Conservation (phyloP, 2,888 invertebrate species). For the Ichneumoninae sp. region DNA sequence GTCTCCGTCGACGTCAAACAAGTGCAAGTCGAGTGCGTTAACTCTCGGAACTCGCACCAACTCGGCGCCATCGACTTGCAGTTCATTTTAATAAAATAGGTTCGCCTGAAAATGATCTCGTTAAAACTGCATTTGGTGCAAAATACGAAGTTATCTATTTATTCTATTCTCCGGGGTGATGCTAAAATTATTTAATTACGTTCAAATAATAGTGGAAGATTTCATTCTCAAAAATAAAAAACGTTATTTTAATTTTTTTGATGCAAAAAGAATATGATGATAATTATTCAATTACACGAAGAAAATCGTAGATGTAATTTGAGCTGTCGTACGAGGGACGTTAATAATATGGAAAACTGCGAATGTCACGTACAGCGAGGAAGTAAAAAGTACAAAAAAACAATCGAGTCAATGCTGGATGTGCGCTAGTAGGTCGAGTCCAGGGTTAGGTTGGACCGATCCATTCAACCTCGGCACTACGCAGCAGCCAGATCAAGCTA, state of each 20-base stretch:
- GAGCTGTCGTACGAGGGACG: neutral
- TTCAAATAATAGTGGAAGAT: neutral
- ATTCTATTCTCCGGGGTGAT: neutral
- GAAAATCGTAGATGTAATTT: neutral
- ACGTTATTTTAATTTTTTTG: neutral
- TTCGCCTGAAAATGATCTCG: neutral
- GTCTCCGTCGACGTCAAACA: slow-evolving; percentile 12
- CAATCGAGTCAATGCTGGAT: slow-evolving; percentile 12
- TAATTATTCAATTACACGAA: neutral
- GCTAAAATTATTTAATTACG: neutral
- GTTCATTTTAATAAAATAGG: neutral
- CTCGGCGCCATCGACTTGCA: slow-evolving; percentile 26
- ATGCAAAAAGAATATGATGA: neutral
- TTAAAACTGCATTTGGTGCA: neutral
- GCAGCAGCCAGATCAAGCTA: slow-evolving; percentile 18
- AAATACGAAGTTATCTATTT: neutral
- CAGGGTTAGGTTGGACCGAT: slow-evolving; percentile 55
- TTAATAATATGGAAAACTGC: neutral
- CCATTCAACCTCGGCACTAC: slow-evolving; percentile 41
- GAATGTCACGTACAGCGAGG: slow-evolving; percentile 8
- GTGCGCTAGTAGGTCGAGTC: slow-evolving; percentile 54
- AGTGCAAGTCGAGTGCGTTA: slow-evolving; percentile 32
- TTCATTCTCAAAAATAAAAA: neutral
- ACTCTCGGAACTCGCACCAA: slow-evolving; percentile 7
- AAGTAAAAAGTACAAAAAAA: slow-evolving; percentile 17